Percentiles rank a stretch among this genome's conserved stretches.
Evolutionary conservation across 1,140 invertebrate species (phyloP).

Genomic region (Cherax quadricarinatus): DNA sequence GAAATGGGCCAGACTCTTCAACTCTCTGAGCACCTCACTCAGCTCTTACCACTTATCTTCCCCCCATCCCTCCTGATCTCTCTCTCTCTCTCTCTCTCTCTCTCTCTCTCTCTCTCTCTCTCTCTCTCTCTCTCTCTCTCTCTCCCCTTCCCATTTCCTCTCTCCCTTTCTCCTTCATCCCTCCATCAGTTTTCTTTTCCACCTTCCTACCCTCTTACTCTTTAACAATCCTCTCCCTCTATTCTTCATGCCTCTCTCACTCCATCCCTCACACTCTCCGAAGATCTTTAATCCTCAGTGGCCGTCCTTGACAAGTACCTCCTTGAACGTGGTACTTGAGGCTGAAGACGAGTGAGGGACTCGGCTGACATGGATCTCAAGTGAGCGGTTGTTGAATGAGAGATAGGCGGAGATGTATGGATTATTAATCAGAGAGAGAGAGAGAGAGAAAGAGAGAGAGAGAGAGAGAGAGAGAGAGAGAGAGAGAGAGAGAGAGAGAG

Average conservation of each 20-base stretch:
- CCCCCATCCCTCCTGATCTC: not conserved
- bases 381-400: too few species aligned
- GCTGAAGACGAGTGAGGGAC: too few species aligned
- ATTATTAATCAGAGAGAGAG: too few species aligned
- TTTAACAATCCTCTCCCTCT: not conserved
- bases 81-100: not conserved
- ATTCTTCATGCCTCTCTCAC: not conserved
- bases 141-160: not conserved
- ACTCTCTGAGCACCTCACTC: not conserved
- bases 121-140: not conserved
- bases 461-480: too few species aligned
- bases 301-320: too few species aligned
- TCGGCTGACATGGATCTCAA: too few species aligned
- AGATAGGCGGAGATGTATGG: too few species aligned
- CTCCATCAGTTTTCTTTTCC: not conserved
- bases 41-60: not conserved
- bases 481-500: too few species aligned
- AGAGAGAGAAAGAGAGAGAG: too few species aligned
- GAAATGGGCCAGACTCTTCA: not conserved
- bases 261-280: too few species aligned
- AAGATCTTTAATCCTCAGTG: too few species aligned
- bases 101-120: not conserved
- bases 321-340: too few species aligned
- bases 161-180: not conserved
- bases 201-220: not conserved